These are phyloP conservation scores for Carapus acus DNA, from an alignment of 2,797 vertebrate genomes.

Conservation along the genomic window DNA sequence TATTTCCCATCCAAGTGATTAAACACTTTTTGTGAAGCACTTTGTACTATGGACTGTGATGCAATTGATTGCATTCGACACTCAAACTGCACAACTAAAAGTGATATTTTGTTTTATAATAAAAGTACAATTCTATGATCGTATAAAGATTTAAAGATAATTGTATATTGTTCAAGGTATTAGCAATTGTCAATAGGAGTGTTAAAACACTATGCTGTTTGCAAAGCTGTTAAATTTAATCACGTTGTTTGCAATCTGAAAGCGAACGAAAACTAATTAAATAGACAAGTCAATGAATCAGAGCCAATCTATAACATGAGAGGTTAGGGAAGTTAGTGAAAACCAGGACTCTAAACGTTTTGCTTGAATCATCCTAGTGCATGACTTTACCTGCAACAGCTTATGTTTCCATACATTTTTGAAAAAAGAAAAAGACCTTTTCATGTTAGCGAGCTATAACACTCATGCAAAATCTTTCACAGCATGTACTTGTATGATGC, in stretches of 20 bases:
- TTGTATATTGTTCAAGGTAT: not conserved
- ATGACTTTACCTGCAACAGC: slow-evolving; percentile 70
- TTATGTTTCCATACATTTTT: slow-evolving; percentile 64
- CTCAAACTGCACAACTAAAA: no score
- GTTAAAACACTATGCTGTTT: no score
- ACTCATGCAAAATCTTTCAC: slow-evolving; percentile 46
- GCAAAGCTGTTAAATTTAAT: no score
- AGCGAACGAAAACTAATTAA: not conserved
- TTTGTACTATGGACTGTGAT: no score
- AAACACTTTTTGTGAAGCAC: no score
- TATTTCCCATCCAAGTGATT: no score
- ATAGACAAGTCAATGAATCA: slow-evolving; percentile 57
- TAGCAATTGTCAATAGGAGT: not conserved
- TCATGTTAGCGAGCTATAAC: slow-evolving; percentile 58
- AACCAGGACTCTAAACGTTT: slow-evolving; percentile 38
- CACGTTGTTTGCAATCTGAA: slow-evolving; percentile 2
- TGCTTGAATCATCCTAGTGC: slow-evolving; percentile 33
- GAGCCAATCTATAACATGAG: slow-evolving; percentile 54
- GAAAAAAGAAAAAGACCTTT: slow-evolving; percentile 34
- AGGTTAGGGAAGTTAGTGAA: slow-evolving; percentile 33
- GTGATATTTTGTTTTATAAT: no score
- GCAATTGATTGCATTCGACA: no score
- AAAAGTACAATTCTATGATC: no score
- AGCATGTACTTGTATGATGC: slow-evolving; percentile 52
- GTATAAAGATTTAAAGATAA: no score